A percentile compares a stretch with the other conserved stretches of the same genome.
Evolutionary conservation across 2,888 invertebrate genomes (phyloP).

Genomic region (Sphaerophoria taeniata): DNA sequence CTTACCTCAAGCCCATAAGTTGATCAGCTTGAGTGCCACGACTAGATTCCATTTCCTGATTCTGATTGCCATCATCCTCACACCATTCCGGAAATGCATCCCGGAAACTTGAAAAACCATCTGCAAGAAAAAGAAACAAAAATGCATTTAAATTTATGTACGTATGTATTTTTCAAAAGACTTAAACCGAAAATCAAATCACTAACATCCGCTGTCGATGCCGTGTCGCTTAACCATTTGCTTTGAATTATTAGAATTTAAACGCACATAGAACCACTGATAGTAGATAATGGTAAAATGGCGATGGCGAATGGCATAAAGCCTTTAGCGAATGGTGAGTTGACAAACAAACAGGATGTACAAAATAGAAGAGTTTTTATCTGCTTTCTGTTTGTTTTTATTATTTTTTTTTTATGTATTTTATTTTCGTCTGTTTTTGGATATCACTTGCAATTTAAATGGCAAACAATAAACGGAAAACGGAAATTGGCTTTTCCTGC

Average conservation of each 20-base stretch:
- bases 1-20: conserved; percentile 85
- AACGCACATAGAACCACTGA: conserved; percentile 1
- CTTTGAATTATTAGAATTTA: conserved; percentile 54
- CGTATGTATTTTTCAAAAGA: conserved; percentile 47
- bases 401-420: background rate
- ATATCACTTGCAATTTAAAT: conserved; percentile 47
- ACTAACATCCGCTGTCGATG: conserved; percentile 65
- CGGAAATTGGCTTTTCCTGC: conserved; percentile 70
- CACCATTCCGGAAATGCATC: conserved; percentile 96
- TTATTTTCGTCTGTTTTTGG: conserved; percentile 13
- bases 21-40: conserved; percentile 84
- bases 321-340: background rate
- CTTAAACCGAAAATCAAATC: conserved; percentile 24
- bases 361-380: conserved; percentile 9
- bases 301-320: background rate
- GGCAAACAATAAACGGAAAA: conserved; percentile 63
- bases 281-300: conserved; percentile 18
- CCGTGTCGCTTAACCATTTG: conserved; percentile 38
- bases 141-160: conserved; percentile 28
- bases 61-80: conserved; percentile 89
- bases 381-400: conserved; percentile 15
- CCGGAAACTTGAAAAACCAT: conserved; percentile 93
- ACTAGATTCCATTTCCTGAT: conserved; percentile 85
- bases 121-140: conserved; percentile 84
- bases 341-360: conserved; percentile 12